These are phyloP conservation scores for Whitmania pigra DNA, from an alignment of 1,140 invertebrate genomes.

Conservation along the genomic window DNA sequence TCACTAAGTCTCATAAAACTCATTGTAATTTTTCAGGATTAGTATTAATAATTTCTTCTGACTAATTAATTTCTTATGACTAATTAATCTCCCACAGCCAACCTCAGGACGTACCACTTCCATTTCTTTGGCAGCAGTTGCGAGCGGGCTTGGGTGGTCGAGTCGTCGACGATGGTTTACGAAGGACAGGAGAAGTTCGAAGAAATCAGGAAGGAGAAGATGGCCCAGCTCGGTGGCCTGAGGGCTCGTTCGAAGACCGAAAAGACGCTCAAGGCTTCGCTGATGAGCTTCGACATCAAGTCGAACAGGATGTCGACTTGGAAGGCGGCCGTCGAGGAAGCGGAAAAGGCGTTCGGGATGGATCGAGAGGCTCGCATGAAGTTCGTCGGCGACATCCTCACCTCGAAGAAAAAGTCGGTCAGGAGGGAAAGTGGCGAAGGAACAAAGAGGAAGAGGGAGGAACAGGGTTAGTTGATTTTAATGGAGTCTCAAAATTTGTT, in stretches of 20 bases:
- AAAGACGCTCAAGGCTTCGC: not conserved
- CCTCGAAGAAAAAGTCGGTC: not conserved
- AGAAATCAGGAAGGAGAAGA: slow-evolving; percentile 31
- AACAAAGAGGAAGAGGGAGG: not conserved
- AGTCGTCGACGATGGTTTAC: slow-evolving; percentile 54
- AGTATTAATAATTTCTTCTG: too few species aligned
- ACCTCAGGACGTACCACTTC: slow-evolving; percentile 51
- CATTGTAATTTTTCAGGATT: too few species aligned
- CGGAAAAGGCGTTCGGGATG: not conserved
- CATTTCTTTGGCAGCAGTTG: slow-evolving; percentile 73
- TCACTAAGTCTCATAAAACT: too few species aligned
- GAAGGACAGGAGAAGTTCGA: slow-evolving; percentile 54
- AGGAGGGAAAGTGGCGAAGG: not conserved
- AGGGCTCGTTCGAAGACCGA: not conserved
- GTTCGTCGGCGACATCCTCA: not conserved
- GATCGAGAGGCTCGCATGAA: not conserved
- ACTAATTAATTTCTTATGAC: too few species aligned
- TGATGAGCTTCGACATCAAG: slow-evolving; percentile 5
- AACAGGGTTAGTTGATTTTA: not conserved
- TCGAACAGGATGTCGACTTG: not conserved
- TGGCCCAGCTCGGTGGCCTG: slow-evolving; percentile 20
- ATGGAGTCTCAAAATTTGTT: too few species aligned
- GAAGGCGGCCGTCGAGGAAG: not conserved
- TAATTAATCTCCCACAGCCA: too few species aligned
- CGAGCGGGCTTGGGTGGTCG: slow-evolving; percentile 60